Evolutionary conservation across 2,888 invertebrate genomes (phyloP).

Genomic region (Gandaritis pyraliata): DNA sequence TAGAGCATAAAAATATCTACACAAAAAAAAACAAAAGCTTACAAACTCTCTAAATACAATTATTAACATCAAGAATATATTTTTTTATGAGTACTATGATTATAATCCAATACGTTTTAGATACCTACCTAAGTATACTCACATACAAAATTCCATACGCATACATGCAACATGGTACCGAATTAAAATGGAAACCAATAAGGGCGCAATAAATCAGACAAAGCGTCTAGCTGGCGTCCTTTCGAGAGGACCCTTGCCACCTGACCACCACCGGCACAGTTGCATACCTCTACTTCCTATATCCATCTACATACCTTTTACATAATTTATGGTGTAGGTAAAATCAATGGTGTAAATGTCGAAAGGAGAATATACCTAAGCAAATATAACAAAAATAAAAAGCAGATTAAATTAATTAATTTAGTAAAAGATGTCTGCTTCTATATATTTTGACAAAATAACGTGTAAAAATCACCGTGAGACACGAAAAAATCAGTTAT

Average conservation of each 20-base stretch:
- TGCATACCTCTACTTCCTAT: constrained; percentile 40
- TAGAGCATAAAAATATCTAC: neutral
- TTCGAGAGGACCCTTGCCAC: constrained; percentile 72
- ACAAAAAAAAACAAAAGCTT: neutral
- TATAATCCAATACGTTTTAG: too few species aligned
- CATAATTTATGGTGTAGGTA: too few species aligned
- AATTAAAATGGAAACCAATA: constrained; percentile 79
- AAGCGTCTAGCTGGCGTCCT: constrained; percentile 72
- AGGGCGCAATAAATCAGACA: constrained; percentile 72
- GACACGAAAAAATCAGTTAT: too few species aligned
- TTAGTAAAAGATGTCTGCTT: too few species aligned
- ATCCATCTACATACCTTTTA: neutral
- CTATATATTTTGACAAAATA: too few species aligned
- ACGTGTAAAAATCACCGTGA: too few species aligned
- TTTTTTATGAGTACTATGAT: too few species aligned
- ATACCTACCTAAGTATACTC: too few species aligned
- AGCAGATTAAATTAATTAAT: too few species aligned
- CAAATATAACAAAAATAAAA: too few species aligned
- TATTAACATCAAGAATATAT: neutral
- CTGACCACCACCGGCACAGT: constrained; percentile 67
- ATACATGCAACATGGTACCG: constrained; percentile 42
- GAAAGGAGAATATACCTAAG: too few species aligned
- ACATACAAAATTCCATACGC: constrained; percentile 13
- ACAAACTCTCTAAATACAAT: neutral
- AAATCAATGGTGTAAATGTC: too few species aligned